Base-by-base conservation (phyloP, 2,797 vertebrate genomes). In the Halcyon smyrnensis region DNA sequence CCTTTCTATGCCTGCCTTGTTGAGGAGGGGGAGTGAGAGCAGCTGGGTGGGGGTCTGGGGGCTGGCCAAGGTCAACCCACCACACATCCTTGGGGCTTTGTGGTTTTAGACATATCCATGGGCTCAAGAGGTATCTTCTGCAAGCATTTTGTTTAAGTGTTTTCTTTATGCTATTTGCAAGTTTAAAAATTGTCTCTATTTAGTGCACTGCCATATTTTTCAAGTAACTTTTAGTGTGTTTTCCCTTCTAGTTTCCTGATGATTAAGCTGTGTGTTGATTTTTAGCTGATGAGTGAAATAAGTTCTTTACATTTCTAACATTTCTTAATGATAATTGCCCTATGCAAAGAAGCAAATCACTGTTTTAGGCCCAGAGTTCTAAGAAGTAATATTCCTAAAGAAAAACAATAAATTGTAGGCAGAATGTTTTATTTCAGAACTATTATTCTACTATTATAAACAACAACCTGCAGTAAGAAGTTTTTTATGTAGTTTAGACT, bases 361-460 rank as follows among this genome's bases (percentile, higher is more conserved):
- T 32, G 17, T 80, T 85, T 80, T 60, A 67, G 41, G 71, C 34
- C 11, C 4, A 1, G 32, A 80, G 7, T 75, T 89, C 56, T 74
- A 62, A 77, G 51, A 57, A 50, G 3, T 37, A 86, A 68, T 84
- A 51, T 62, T 94, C n/a, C 54, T 46, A 59, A 54, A 86, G 45
- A 20, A 30, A 60, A 70, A 46, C 39, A 62, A n/a, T 11, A 27
- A 51, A 39, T 23, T 20, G 34, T 41, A 16, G 54, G 32, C 24
- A 85, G 34, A 64, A 37, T 71, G 68, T 67, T 91, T 89, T 48
- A 50, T 86, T 80, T 89, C 62, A 69, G 76, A 90, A 50, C 20
- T 65, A 11, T 67, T 87, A 82, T n/a, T 30, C 30, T 95, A 12
- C 18, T 28, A 20, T 71, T 83, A 60, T 53, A 80, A 76, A 16